These are phyloP conservation scores for Caenorhabditis inopinata DNA, from an alignment of 1,140 invertebrate genomes.

Conservation along the genomic window DNA sequence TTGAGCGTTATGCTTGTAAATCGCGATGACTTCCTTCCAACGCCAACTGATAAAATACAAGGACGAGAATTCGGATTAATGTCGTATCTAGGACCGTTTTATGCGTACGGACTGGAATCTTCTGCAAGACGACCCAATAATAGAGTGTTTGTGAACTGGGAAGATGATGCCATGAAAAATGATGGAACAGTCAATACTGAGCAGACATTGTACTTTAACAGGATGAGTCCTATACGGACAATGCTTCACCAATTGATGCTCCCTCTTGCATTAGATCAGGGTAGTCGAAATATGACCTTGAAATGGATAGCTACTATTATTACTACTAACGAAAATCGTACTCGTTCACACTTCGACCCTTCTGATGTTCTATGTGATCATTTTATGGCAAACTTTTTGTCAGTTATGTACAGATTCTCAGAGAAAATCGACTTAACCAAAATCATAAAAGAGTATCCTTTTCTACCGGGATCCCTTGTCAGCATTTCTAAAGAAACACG, in stretches of 20 bases:
- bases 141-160: background rate
- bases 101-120: conserved; percentile 72
- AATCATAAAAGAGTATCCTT: conserved; percentile 82
- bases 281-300: background rate
- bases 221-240: conserved; percentile 59
- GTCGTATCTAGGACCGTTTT: conserved; percentile 84
- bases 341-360: conserved; percentile 76
- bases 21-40: conserved; percentile 18
- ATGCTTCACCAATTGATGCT: background rate
- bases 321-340: conserved; percentile 6
- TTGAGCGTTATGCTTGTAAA: background rate
- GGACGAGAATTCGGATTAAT: conserved; percentile 81
- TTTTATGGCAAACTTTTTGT: conserved; percentile 88
- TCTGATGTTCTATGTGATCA: conserved; percentile 82
- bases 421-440: conserved; percentile 73
- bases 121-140: background rate
- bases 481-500: conserved; percentile 81
- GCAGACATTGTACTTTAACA: conserved; percentile 82
- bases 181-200: conserved; percentile 75
- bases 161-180: conserved; percentile 22
- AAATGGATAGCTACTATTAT: background rate
- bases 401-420: conserved; percentile 82
- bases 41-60: background rate
- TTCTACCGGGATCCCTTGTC: conserved; percentile 78
- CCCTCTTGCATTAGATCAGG: background rate